Evolutionary conservation across 2,888 invertebrate genomes (phyloP).

Genomic region (Dyspetes luteomarginatus): DNA sequence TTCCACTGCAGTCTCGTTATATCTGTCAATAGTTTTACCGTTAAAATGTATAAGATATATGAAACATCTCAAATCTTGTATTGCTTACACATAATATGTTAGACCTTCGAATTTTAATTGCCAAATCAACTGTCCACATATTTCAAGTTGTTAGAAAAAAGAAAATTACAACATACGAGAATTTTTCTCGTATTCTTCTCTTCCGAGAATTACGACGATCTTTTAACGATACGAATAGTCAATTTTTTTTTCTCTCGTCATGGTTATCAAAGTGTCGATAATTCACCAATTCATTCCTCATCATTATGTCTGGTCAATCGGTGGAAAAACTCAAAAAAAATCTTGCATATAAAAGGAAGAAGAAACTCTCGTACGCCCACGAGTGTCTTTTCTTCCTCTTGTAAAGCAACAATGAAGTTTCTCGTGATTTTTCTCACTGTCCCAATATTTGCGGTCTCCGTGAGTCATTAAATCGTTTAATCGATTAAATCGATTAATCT

Average conservation of each 20-base stretch:
- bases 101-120: neutral
- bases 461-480: constrained; percentile 34
- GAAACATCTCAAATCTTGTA: neutral
- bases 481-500: neutral
- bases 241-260: too few species aligned
- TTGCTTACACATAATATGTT: neutral
- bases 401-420: constrained; percentile 38
- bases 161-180: constrained; percentile 64
- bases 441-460: constrained; percentile 47
- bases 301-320: neutral
- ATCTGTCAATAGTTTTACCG: too few species aligned
- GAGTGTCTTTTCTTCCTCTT: neutral
- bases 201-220: too few species aligned
- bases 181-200: too few species aligned
- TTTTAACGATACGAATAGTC: too few species aligned
- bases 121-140: neutral
- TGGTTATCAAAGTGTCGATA: constrained; percentile 14
- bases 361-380: neutral
- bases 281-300: constrained; percentile 1
- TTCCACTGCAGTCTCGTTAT: too few species aligned
- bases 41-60: neutral
- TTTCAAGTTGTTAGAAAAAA: neutral
- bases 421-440: constrained; percentile 47
- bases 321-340: neutral
- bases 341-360: constrained; percentile 4